Conservation (phyloP, 2,888 invertebrate species). For the Rhyacophila evoluta region DNA sequence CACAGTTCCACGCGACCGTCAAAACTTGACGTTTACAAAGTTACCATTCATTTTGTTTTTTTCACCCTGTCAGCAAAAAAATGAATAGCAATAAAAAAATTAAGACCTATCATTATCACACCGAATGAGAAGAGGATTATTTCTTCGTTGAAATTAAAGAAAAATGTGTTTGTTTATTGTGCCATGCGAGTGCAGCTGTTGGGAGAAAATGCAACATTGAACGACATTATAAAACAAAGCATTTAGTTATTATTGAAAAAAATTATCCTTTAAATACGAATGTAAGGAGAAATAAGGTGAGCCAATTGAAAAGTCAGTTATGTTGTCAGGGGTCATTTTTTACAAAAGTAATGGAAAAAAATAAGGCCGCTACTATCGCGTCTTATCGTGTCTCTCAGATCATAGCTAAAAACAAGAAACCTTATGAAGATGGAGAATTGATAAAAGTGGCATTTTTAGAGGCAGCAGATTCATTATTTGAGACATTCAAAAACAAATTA, state of each 20-base stretch:
- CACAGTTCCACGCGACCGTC: neutral
- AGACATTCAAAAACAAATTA: slow-evolving; percentile 56
- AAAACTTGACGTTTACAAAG: slow-evolving; percentile 20
- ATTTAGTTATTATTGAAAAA: neutral
- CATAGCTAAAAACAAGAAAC: slow-evolving; percentile 27
- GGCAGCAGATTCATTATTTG: slow-evolving; percentile 39
- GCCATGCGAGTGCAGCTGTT: neutral
- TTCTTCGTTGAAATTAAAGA: slow-evolving; percentile 2
- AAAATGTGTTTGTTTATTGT: slow-evolving; percentile 7
- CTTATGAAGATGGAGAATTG: slow-evolving; percentile 29
- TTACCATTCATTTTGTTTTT: slow-evolving; percentile 20
- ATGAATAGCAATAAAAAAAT: neutral
- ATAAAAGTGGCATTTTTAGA: slow-evolving; percentile 39
- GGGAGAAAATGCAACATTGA: no score
- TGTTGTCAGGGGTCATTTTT: neutral
- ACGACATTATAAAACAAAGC: no score
- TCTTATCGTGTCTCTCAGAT: neutral
- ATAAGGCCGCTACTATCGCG: neutral
- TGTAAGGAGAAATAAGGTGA: no score
- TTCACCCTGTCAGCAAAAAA: neutral
- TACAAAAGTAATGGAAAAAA: neutral
- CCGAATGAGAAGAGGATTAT: neutral
- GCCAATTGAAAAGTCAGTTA: no score
- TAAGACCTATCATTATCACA: neutral
- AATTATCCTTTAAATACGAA: no score